phyloP scores from a whole-genome alignment of 2,888 invertebrate genomes.

The Rapana venosa region DNA sequence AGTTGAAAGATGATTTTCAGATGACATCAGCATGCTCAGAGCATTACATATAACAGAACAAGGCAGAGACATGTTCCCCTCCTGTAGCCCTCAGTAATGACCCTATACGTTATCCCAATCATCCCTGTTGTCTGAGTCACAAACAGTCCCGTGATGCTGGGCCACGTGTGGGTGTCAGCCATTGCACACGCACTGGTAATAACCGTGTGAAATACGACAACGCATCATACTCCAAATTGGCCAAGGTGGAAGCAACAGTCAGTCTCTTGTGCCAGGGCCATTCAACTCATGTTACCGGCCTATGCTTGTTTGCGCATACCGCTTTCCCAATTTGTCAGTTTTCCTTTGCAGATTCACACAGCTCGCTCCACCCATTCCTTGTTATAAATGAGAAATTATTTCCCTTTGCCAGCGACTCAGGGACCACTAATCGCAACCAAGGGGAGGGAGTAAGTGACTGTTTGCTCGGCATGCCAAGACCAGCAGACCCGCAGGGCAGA shows the following conservation, averaged over 20 bases:
- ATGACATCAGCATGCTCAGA: not conserved
- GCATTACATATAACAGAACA: not conserved
- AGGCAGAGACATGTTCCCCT: not conserved
- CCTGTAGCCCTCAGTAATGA: not conserved
- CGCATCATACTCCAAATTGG: not conserved
- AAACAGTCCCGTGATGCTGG: not conserved
- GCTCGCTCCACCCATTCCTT: not conserved
- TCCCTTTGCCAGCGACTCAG: slow-evolving; percentile 10
- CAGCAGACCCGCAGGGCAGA: not conserved
- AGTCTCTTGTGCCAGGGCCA: not conserved
- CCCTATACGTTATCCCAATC: not conserved
- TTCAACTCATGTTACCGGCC: slow-evolving; percentile 10
- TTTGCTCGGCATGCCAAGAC: not conserved
- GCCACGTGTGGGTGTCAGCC: not conserved
- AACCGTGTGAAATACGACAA: slow-evolving; percentile 24
- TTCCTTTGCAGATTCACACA: not conserved
- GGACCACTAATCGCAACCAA: not conserved
- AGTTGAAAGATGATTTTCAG: not conserved
- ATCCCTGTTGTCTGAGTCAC: not conserved
- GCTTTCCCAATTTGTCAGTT: slow-evolving; percentile 25
- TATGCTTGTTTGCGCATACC: slow-evolving; percentile 2
- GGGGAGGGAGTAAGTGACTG: not conserved
- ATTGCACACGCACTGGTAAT: slow-evolving; percentile 8
- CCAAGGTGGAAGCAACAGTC: slow-evolving; percentile 26
- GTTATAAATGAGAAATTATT: slow-evolving; percentile 15